These are phyloP conservation scores for Cherax quadricarinatus DNA, from an alignment of 1,140 invertebrate genomes.

Conservation along the genomic window DNA sequence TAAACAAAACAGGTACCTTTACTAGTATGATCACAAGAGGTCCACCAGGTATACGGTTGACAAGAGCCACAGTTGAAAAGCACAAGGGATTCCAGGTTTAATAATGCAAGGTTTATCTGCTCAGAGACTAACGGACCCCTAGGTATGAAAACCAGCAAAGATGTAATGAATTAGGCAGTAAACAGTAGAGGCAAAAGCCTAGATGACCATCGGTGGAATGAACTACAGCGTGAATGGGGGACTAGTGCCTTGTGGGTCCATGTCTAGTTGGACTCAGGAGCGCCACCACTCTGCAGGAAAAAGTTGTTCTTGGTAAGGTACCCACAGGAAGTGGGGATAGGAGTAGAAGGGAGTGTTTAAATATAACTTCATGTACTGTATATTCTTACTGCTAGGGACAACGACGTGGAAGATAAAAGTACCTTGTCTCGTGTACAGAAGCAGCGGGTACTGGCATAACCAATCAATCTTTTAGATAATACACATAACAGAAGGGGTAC, in stretches of 20 bases:
- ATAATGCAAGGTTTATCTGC: not conserved
- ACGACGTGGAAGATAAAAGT: too few relatives aligned
- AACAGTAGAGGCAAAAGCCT: not conserved
- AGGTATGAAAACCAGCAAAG: not conserved
- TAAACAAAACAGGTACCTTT: not conserved
- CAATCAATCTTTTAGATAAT: not conserved
- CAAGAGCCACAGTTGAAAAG: not conserved
- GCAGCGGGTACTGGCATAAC: not conserved
- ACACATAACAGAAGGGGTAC: not conserved
- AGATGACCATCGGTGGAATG: not conserved
- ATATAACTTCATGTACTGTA: not conserved
- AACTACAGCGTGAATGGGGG: not conserved
- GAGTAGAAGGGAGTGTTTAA: not conserved
- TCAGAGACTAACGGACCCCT: too few relatives aligned
- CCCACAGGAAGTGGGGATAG: too few relatives aligned
- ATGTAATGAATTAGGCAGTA: not conserved
- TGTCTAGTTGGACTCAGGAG: not conserved
- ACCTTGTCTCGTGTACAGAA: too few relatives aligned
- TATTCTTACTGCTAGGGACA: too few relatives aligned
- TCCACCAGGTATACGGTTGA: not conserved
- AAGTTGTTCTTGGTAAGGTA: not conserved
- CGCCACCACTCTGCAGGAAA: not conserved
- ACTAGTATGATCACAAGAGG: not conserved
- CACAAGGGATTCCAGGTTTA: not conserved
- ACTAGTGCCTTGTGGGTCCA: not conserved